Conservation (phyloP, 2,888 invertebrate genomes). For the Oscheius sp. region DNA sequence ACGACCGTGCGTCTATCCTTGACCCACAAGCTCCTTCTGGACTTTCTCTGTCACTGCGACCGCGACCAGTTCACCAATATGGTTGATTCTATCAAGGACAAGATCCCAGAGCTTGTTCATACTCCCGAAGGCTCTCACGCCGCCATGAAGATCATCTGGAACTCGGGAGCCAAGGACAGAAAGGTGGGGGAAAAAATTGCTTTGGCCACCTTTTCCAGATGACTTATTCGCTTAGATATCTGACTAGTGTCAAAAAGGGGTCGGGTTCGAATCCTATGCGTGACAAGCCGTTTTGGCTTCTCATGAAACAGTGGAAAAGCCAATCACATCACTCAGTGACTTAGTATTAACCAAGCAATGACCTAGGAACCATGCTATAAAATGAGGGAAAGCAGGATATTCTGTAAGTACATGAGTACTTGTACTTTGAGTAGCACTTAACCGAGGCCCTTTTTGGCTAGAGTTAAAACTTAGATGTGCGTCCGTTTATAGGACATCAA, state of each 20-base stretch:
- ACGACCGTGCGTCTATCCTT: constrained; percentile 78
- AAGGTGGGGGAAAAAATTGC: constrained; percentile 43
- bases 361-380: too few species aligned
- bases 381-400: too few species aligned
- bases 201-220: background rate
- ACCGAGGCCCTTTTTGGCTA: too few species aligned
- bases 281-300: too few species aligned
- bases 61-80: constrained; percentile 80
- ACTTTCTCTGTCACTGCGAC: constrained; percentile 83
- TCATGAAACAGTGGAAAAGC: too few species aligned
- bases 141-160: constrained; percentile 88
- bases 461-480: too few species aligned
- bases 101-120: constrained; percentile 77
- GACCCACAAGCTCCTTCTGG: constrained; percentile 85
- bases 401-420: too few species aligned
- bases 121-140: constrained; percentile 82
- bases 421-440: too few species aligned
- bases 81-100: constrained; percentile 81
- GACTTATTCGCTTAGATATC: background rate
- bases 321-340: too few species aligned
- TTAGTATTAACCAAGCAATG: too few species aligned
- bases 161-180: constrained; percentile 79
- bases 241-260: background rate
- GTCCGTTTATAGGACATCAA: too few species aligned
- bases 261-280: too few species aligned